These are phyloP conservation scores for Caenorhabditis sp. DNA, from an alignment of 2,888 invertebrate genomes.

Conservation along the genomic window DNA sequence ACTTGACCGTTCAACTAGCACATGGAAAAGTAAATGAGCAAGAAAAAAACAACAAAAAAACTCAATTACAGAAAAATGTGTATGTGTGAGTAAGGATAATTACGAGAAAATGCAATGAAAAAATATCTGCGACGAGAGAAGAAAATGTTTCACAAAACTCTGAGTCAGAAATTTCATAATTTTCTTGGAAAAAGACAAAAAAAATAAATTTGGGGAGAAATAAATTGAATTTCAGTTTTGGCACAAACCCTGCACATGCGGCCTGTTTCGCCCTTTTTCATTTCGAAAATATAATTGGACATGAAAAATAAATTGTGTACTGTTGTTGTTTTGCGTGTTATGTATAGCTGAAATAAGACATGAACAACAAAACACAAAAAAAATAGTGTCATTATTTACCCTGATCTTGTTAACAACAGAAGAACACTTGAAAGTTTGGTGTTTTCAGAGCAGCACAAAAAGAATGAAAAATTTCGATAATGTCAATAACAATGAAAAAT, in stretches of 20 bases:
- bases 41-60: too few species aligned
- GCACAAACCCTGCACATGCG: background rate
- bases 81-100: too few species aligned
- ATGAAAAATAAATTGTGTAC: background rate
- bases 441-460: background rate
- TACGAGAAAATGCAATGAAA: too few species aligned
- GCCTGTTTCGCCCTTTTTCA: background rate
- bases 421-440: background rate
- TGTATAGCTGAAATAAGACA: background rate
- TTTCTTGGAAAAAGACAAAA: background rate
- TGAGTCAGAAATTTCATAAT: background rate
- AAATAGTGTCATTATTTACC: background rate
- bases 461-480: background rate
- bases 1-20: too few species aligned
- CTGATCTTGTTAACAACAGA: background rate
- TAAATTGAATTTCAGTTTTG: background rate
- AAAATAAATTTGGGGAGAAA: background rate
- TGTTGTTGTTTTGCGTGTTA: background rate
- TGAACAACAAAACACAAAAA: background rate
- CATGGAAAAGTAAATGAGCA: too few species aligned
- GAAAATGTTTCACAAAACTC: background rate
- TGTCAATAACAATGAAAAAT: background rate
- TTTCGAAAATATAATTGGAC: background rate
- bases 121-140: too few species aligned
- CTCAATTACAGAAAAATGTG: too few species aligned